Percentiles rank a stretch among this genome's conserved stretches.
phyloP scores from a whole-genome alignment of 2,888 invertebrate species.

The Emesis russula region DNA sequence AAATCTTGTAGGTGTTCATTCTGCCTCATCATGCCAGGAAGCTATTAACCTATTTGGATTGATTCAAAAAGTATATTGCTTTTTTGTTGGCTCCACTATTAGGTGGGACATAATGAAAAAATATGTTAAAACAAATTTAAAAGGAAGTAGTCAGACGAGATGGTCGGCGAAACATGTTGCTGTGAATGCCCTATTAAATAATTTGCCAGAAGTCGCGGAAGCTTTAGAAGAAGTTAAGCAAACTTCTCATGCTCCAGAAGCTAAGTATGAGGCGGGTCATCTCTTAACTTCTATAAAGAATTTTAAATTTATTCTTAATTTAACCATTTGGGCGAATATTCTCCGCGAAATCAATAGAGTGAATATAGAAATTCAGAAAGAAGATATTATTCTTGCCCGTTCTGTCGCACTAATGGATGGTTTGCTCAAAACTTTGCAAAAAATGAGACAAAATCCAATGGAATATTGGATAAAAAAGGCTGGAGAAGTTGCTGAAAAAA shows the following conservation, averaged over 20 bases:
- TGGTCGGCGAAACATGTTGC: conserved; percentile 79
- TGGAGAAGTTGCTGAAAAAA: conserved; percentile 72
- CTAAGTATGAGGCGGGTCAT: conserved; percentile 60
- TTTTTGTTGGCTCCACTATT: conserved; percentile 83
- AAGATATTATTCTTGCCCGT: too few species aligned
- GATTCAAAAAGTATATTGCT: conserved; percentile 48
- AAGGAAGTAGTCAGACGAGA: conserved; percentile 79
- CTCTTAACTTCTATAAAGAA: conserved; percentile 71
- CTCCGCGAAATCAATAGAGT: conserved; percentile 78
- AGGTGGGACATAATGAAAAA: conserved; percentile 83
- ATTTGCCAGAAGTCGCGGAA: conserved; percentile 67
- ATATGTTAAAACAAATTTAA: conserved; percentile 56
- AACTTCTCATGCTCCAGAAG: conserved; percentile 76
- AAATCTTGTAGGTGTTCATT: conserved; percentile 88
- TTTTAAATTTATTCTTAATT: conserved; percentile 71
- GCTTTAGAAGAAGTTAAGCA: conserved; percentile 71
- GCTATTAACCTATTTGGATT: conserved; percentile 62
- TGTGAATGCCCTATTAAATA: conserved; percentile 80
- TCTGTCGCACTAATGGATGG: conserved; percentile 49
- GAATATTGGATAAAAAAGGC: conserved; percentile 79
- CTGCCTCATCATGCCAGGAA: conserved; percentile 80
- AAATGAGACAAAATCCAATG: conserved; percentile 44
- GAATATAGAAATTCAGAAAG: conserved; percentile 38
- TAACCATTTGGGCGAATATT: conserved; percentile 59
- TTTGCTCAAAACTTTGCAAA: conserved; percentile 76